Base-by-base conservation (phyloP, 2,888 invertebrate genomes). In the Sinopyrophorus schimmeli region DNA sequence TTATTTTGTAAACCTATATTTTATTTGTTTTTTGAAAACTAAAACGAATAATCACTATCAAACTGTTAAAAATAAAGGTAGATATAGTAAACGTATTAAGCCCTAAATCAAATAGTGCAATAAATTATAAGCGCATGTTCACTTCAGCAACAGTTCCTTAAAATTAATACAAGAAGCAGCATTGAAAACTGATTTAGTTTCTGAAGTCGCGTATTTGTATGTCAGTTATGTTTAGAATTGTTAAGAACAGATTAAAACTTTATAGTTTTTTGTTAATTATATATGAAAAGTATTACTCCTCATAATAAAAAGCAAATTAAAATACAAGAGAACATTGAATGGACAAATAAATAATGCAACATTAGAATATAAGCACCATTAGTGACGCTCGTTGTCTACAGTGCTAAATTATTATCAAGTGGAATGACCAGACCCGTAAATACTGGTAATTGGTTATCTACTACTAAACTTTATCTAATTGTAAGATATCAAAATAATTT, bases 131-230 rank as follows among this genome's bases (percentile, higher is more conserved):
- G 53, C 53, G 55, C 63, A 56, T 62, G 63, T 64, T 62, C 63
- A 63, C 65, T 65, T 66, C 65, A 66, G 62, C 63, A 65, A 64
- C 64, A 65, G 65, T 63, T 65, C 63, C 57, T 57, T 48, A 51
- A 60, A 62, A 61, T 63, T 60, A 61, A 63, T 57, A 59, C 61
- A 61, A 61, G 61, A 63, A 63, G 57, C 55, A 58, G 58, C 59
- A 58, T 59, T 52, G 57, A 55, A 55, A 61, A 61, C 58, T 61
- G 61, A 60, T 61, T 61, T 60, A n/a, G n/a, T n/a, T n/a, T n/a
- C n/a, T n/a, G n/a, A n/a, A n/a, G n/a, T n/a, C n/a, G n/a, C n/a
- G n/a, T n/a, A n/a, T n/a, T n/a, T n/a, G n/a, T n/a, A n/a, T n/a
- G n/a, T n/a, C n/a, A n/a, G n/a, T n/a, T n/a, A n/a, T n/a, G n/a